Percentiles rank a stretch among this genome's conserved stretches.
These are phyloP conservation scores for Drosophila rhopaloa DNA, from an alignment of 1,140 invertebrate species.

Conservation along the genomic window DNA sequence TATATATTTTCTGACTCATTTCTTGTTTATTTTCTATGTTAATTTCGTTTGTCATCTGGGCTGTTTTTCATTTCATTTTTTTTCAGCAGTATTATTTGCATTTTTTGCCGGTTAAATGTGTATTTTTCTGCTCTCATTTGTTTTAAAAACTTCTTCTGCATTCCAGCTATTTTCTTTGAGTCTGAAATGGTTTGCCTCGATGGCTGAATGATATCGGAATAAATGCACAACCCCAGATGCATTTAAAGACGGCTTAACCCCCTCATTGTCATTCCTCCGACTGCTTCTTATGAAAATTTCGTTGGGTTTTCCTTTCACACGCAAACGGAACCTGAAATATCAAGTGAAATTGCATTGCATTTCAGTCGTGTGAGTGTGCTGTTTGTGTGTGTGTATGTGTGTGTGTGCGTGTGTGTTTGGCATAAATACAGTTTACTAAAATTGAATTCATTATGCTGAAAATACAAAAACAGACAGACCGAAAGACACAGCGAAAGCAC, in stretches of 20 bases:
- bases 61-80: background rate
- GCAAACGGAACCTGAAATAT: conserved; percentile 21
- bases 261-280: background rate
- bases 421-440: conserved; percentile 45
- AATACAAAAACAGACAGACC: conserved; percentile 38
- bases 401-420: conserved; percentile 7
- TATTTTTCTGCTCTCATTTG: background rate
- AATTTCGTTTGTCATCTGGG: background rate
- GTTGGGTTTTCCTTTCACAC: conserved; percentile 10
- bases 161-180: conserved; percentile 8
- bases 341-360: conserved; percentile 26
- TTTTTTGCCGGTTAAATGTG: background rate
- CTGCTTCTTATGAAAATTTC: conserved; percentile 14
- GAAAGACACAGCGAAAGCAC: conserved; percentile 13
- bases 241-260: background rate
- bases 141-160: background rate
- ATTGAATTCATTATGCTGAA: conserved; percentile 58
- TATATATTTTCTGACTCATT: too few species aligned
- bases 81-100: background rate
- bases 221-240: conserved; percentile 4
- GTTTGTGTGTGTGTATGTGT: background rate
- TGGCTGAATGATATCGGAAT: conserved; percentile 18
- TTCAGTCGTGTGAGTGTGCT: background rate
- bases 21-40: background rate
- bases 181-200: background rate